phyloP scores from a whole-genome alignment of 2,888 invertebrate species.

The Xanthorhoe spadicearia region DNA sequence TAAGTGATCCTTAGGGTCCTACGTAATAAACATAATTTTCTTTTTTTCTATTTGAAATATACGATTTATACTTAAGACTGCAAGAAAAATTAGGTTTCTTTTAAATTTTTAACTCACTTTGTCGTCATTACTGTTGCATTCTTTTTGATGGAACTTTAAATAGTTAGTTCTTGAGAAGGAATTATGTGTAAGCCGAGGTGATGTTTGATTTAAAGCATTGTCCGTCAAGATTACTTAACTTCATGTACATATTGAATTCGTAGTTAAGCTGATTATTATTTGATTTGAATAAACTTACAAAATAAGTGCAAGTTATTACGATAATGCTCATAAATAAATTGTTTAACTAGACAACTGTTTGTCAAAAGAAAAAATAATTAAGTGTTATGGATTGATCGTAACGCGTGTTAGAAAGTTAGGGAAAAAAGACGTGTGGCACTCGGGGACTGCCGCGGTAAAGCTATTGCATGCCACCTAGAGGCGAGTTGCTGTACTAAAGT shows the following conservation, averaged over 20 bases:
- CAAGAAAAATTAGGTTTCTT: too few species aligned
- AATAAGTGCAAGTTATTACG: conserved; percentile 34
- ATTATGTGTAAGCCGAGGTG: not conserved
- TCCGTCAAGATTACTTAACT: not conserved
- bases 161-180: not conserved
- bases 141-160: not conserved
- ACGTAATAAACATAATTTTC: too few species aligned
- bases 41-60: too few species aligned
- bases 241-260: conserved; percentile 5
- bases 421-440: too few species aligned
- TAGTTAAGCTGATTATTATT: conserved; percentile 17
- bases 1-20: too few species aligned
- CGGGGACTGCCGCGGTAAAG: too few species aligned
- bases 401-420: too few species aligned
- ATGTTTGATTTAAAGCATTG: not conserved
- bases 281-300: conserved; percentile 21
- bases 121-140: not conserved
- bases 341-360: not conserved
- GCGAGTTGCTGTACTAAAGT: too few species aligned
- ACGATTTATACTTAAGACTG: too few species aligned
- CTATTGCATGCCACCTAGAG: too few species aligned
- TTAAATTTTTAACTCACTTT: not conserved
- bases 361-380: not conserved
- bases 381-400: not conserved
- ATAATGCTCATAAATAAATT: conserved; percentile 25